phyloP scores from a whole-genome alignment of 2,797 vertebrate genomes.

The Zenarchopterus dispar region DNA sequence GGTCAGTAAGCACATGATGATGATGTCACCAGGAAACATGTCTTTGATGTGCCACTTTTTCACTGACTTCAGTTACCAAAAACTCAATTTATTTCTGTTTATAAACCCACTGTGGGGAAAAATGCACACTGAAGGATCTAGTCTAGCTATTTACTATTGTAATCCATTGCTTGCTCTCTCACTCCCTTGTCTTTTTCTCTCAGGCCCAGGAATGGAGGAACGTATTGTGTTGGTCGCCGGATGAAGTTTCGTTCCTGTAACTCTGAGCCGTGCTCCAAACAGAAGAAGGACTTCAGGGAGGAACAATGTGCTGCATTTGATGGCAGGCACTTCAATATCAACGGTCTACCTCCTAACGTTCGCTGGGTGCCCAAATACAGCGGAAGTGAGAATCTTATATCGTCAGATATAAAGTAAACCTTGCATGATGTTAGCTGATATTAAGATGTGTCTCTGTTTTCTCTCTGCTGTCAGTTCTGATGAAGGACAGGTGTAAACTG shows the following conservation, averaged over 20 bases:
- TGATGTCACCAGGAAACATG: too few relatives aligned
- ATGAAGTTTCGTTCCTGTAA: constrained; percentile 99
- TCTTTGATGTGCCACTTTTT: too few relatives aligned
- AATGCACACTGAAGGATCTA: not conserved
- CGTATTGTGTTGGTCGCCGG: constrained; percentile 94
- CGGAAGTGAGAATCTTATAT: constrained; percentile 88
- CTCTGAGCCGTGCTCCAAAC: constrained; percentile 92
- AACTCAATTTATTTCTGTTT: too few relatives aligned
- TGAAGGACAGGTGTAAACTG: constrained; percentile 98
- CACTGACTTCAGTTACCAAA: too few relatives aligned
- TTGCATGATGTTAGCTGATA: not conserved
- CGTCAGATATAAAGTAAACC: not conserved
- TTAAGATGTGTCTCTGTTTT: constrained; percentile 11
- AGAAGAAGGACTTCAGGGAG: constrained; percentile 95
- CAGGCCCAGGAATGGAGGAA: constrained; percentile 94
- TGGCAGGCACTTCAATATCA: constrained; percentile 98
- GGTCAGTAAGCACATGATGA: too few relatives aligned
- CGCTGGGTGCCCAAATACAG: constrained; percentile 99
- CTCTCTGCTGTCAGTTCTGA: constrained; percentile 85
- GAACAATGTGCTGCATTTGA: constrained; percentile 94
- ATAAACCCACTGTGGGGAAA: not conserved
- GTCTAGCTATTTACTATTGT: not conserved
- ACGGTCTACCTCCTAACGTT: constrained; percentile 93
- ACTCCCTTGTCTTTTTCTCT: constrained; percentile 15
- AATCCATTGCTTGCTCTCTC: not conserved